Evolutionary conservation across 2,888 invertebrate species (phyloP).

Genomic region (Diabrotica balteata): DNA sequence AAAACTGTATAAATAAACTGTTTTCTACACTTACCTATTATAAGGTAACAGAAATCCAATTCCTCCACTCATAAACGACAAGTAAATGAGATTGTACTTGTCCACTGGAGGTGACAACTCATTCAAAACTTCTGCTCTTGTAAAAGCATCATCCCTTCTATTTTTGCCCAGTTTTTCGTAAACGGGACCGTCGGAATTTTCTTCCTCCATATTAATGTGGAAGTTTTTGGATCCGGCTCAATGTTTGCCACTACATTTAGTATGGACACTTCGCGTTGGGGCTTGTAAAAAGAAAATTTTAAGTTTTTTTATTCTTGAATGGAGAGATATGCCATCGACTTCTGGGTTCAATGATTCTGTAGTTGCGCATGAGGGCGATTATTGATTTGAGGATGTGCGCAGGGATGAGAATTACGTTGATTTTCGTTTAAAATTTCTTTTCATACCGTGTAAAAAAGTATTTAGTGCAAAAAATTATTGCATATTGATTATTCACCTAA

Average conservation of each 20-base stretch:
- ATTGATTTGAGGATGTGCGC: conserved; percentile 6
- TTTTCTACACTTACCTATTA: conserved; percentile 72
- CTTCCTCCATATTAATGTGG: conserved; percentile 46
- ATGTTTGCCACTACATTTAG: conserved; percentile 11
- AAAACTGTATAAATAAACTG: background rate
- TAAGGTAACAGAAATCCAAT: conserved; percentile 90
- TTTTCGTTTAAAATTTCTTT: no score
- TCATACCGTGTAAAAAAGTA: no score
- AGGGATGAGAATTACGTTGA: background rate
- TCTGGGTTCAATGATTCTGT: conserved; percentile 4
- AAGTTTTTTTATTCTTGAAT: background rate
- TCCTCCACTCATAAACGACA: conserved; percentile 82
- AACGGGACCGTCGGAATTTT: conserved; percentile 51
- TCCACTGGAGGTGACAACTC: conserved; percentile 75
- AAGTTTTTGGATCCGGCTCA: background rate
- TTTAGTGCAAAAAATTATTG: no score
- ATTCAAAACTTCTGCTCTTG: conserved; percentile 62
- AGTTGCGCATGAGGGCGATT: conserved; percentile 4
- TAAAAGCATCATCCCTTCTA: conserved; percentile 44
- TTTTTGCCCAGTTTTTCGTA: conserved; percentile 53
- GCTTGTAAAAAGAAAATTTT: background rate
- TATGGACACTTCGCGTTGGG: conserved; percentile 20
- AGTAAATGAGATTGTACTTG: conserved; percentile 74
- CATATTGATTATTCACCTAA: no score
- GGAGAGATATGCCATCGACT: conserved; percentile 2